phyloP scores from a whole-genome alignment of 2,113 vertebrate genomes.

The Fulmarus glacialis region DNA sequence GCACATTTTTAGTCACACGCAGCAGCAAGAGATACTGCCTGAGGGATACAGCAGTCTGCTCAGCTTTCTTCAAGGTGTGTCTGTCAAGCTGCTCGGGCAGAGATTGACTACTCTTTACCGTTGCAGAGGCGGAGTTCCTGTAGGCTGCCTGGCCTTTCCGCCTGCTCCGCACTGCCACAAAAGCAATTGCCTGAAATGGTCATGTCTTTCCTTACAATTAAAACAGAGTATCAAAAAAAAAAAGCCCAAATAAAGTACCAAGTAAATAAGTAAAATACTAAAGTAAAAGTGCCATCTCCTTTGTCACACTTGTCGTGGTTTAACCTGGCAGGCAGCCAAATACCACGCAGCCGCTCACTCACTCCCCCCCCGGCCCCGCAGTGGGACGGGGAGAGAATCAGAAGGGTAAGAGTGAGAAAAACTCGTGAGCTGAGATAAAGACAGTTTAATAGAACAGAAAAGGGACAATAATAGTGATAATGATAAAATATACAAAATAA shows the following conservation, averaged over 20 bases:
- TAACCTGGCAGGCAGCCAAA: too few species aligned
- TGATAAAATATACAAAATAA: too few species aligned
- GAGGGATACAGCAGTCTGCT: not conserved
- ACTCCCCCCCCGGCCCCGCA: too few species aligned
- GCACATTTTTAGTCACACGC: not conserved
- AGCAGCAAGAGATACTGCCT: not conserved
- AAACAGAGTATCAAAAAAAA: not conserved
- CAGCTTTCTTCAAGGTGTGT: not conserved
- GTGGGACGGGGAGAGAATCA: too few species aligned
- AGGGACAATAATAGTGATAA: too few species aligned
- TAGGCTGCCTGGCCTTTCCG: not conserved
- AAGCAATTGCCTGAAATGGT: not conserved
- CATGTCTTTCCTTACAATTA: not conserved
- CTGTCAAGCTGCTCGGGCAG: not conserved
- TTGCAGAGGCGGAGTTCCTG: not conserved
- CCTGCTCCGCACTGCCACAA: not conserved
- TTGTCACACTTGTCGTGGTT: too few species aligned
- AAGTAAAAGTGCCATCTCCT: not conserved
- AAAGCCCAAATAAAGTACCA: not conserved
- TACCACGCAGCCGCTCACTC: too few species aligned
- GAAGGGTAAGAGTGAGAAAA: too few species aligned
- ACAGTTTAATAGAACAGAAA: too few species aligned
- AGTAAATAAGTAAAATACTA: not conserved
- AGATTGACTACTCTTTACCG: not conserved
- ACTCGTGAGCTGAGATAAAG: too few species aligned